phyloP scores from a whole-genome alignment of 1,140 invertebrate genomes.

The Euura saliciscinereae region DNA sequence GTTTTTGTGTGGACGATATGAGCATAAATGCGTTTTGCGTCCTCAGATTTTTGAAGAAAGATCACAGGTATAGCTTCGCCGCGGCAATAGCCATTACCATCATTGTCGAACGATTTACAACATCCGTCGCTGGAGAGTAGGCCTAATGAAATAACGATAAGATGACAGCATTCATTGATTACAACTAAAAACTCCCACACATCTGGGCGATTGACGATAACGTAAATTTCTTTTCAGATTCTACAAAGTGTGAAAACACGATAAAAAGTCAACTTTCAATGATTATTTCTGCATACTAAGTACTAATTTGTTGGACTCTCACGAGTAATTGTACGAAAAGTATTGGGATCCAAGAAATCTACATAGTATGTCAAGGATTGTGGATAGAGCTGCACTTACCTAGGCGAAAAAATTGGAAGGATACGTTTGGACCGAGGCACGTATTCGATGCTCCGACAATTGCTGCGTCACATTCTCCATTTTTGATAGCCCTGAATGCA shows the following conservation, averaged over 20 bases:
- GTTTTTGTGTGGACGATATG: constrained; percentile 64
- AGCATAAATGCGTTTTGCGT: constrained; percentile 75
- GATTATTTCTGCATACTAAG: neutral
- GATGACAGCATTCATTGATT: too few species aligned
- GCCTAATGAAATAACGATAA: neutral
- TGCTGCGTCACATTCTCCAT: constrained; percentile 83
- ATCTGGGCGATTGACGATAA: too few species aligned
- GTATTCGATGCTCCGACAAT: constrained; percentile 86
- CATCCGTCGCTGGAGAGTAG: neutral
- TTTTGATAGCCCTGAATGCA: constrained; percentile 77
- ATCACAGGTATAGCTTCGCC: constrained; percentile 75
- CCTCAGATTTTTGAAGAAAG: constrained; percentile 76
- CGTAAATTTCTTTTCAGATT: too few species aligned
- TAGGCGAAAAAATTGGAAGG: constrained; percentile 75
- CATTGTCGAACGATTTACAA: constrained; percentile 64
- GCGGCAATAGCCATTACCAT: constrained; percentile 71
- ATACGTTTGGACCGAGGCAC: constrained; percentile 82
- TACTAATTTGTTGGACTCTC: too few species aligned
- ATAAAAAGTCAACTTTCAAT: too few species aligned
- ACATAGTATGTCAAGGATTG: too few species aligned
- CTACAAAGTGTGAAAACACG: too few species aligned
- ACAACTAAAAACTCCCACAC: too few species aligned
- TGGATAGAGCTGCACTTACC: constrained; percentile 33
- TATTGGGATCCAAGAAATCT: too few species aligned
- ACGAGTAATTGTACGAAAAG: too few species aligned